Evolutionary conservation across 2,888 invertebrate species (phyloP).

Genomic region (Boloria euphrosyne): DNA sequence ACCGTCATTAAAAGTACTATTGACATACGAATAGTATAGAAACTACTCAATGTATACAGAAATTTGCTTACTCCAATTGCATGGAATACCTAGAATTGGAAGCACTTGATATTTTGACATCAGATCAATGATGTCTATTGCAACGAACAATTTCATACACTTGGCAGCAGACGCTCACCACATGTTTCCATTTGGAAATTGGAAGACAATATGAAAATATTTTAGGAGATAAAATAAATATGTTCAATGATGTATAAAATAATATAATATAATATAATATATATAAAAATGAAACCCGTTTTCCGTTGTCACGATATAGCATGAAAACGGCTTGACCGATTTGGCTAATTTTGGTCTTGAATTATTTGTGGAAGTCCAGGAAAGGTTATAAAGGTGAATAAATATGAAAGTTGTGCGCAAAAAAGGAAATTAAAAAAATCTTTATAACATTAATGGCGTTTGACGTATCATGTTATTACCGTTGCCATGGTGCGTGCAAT

Average conservation of each 20-base stretch:
- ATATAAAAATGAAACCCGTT: too few species aligned
- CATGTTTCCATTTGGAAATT: conserved; percentile 25
- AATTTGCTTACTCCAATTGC: neutral
- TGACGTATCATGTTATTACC: too few species aligned
- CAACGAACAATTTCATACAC: conserved; percentile 23
- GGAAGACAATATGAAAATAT: conserved; percentile 5
- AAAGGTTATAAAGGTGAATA: too few species aligned
- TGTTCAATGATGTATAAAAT: neutral
- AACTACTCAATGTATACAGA: neutral
- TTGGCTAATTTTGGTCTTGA: too few species aligned
- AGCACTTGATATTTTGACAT: conserved; percentile 23
- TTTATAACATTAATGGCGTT: too few species aligned
- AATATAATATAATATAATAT: neutral
- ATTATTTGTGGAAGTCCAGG: too few species aligned
- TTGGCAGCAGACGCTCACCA: conserved; percentile 13
- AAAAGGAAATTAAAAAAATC: too few species aligned
- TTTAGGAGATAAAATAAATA: neutral
- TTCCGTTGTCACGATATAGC: too few species aligned
- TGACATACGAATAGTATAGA: neutral
- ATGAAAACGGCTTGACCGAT: too few species aligned
- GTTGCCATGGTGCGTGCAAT: too few species aligned
- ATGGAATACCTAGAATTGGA: neutral
- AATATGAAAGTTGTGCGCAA: too few species aligned
- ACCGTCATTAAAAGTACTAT: neutral
- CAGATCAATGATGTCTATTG: conserved; percentile 17